Evolutionary conservation across 2,888 invertebrate genomes (phyloP).

Genomic region (Philaethria dido): DNA sequence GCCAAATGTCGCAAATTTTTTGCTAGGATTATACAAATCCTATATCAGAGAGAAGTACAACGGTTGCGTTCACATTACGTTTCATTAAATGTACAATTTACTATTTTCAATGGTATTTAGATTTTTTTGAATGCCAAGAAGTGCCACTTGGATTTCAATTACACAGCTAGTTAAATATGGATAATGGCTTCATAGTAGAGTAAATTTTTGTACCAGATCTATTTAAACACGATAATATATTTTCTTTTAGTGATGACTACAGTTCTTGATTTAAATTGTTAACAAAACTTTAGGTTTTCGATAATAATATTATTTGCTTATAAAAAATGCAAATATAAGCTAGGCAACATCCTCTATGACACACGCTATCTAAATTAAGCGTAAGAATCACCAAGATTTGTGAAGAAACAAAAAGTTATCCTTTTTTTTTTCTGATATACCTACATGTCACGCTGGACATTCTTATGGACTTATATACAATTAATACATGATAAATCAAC

Average conservation of each 20-base stretch:
- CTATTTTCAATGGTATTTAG: conserved; percentile 50
- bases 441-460: no score
- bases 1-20: conserved; percentile 59
- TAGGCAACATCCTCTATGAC: no score
- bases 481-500: no score
- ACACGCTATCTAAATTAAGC: no score
- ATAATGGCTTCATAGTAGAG: conserved; percentile 30
- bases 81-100: conserved; percentile 55
- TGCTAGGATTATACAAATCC: conserved; percentile 67
- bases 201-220: neutral
- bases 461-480: no score
- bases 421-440: no score
- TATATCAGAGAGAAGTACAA: conserved; percentile 55
- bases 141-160: conserved; percentile 57
- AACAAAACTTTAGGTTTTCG: no score
- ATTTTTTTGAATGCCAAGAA: conserved; percentile 48
- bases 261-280: no score
- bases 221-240: neutral
- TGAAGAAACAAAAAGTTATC: no score
- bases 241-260: neutral
- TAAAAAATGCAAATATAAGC: no score
- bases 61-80: conserved; percentile 56
- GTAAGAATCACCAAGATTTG: no score
- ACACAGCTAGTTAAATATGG: conserved; percentile 48
- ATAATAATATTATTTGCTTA: no score